Base-by-base conservation (phyloP, 2,797 vertebrate species). In the Sebastes oblongus region DNA sequence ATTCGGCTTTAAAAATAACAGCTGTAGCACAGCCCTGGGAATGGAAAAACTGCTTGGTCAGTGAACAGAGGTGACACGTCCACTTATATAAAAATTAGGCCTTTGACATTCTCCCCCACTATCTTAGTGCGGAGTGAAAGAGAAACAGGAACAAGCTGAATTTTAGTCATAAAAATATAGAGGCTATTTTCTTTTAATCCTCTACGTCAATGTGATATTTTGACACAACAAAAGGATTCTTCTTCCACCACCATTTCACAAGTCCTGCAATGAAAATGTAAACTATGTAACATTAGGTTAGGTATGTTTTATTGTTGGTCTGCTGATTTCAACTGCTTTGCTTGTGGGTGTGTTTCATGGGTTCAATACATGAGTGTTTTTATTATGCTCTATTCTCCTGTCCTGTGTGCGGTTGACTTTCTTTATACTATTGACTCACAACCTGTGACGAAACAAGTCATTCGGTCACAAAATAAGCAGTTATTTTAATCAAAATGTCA, bases 1-100 rank as follows among this genome's bases (percentile, higher is more conserved):
- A 85, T 86, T 86, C 82, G 65, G 42, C 73, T 82, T 80, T 89
- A 76, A 88, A 89, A 91, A 87, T 74, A 91, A 68, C 67, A 32
- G 78, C 85, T 69, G 78, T 16, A 78, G 76, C 72, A 25, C 12
- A 80, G 66, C 46, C 34, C 29, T 52, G 81, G 52, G 78, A 75
- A 29, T 7, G 18, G 22, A 34, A 65, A 84, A 89, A 86, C 54
- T 74, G 89, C 89, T 34, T 16, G 64, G 90, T 92, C 89, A 89
- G 87, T 30, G 61, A 86, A 77, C 76, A 77, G 71, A 81, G 67
- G 72, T 27, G 86, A 84, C 77, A 83, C 7, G 24, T 81, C 58
- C 83, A 75, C 74, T 85, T 58, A 18, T 72, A 42, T 54, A 66
- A 71, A 78, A 60, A 70, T 46, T 4, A 70, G 52, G 32, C 50